These are phyloP conservation scores for Notechis scutatus DNA, from an alignment of 2,113 vertebrate genomes.

Conservation along the genomic window DNA sequence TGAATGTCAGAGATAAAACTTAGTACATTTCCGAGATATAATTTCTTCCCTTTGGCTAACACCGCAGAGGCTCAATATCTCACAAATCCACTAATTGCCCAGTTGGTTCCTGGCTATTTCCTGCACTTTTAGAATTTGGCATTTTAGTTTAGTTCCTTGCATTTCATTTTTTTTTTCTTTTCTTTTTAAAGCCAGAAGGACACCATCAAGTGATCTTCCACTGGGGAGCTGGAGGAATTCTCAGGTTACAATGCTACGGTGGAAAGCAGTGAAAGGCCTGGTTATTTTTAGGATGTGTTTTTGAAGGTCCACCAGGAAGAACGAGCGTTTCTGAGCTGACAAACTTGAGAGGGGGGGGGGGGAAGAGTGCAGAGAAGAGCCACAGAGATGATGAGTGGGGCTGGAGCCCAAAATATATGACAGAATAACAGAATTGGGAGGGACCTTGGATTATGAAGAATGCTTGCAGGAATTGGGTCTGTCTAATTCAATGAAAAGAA, in stretches of 20 bases:
- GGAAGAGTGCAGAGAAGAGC: neutral
- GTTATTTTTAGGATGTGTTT: constrained; percentile 59
- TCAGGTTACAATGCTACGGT: constrained; percentile 65
- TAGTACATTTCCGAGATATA: constrained; percentile 39
- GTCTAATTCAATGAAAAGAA: no score
- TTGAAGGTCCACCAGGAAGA: constrained; percentile 37
- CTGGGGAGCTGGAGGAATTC: constrained; percentile 68
- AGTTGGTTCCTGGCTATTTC: constrained; percentile 35
- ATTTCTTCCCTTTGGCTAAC: constrained; percentile 4
- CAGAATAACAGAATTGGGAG: no score
- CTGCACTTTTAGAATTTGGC: constrained; percentile 55
- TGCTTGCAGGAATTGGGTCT: no score
- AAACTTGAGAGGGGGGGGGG: constrained; percentile 53
- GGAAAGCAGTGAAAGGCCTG: constrained; percentile 72
- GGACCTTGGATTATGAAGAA: no score
- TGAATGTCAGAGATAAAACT: neutral
- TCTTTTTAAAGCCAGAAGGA: constrained; percentile 51
- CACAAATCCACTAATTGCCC: constrained; percentile 49
- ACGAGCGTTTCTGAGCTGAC: constrained; percentile 45
- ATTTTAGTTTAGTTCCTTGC: constrained; percentile 59
- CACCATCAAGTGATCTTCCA: constrained; percentile 74
- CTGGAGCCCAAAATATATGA: no score
- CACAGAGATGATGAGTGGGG: neutral
- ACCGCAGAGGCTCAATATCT: constrained; percentile 30
- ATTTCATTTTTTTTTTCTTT: constrained; percentile 36